Conservation (phyloP, 2,113 vertebrate species). For the Circaetus gallicus region DNA sequence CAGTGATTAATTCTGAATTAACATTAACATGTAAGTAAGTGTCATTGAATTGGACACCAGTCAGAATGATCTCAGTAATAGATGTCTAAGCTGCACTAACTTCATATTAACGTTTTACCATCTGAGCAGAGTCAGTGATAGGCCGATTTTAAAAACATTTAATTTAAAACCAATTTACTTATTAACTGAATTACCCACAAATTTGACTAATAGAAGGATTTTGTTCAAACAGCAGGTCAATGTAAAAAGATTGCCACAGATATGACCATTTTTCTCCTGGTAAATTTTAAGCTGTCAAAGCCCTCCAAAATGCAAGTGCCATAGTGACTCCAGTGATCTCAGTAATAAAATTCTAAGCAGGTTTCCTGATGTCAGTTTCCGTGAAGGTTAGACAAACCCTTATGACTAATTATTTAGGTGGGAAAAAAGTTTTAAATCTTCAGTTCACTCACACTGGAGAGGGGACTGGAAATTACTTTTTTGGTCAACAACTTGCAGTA, state of each 20-base stretch:
- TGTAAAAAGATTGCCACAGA: neutral
- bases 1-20: slow-evolving; percentile 3
- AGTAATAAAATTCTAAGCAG: neutral
- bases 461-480: neutral
- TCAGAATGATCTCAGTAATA: neutral
- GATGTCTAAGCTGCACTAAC: neutral
- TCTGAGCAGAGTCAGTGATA: neutral
- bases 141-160: neutral
- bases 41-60: neutral
- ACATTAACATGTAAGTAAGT: neutral
- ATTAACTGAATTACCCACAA: neutral
- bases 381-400: neutral
- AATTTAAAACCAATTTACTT: neutral
- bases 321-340: neutral
- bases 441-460: neutral
- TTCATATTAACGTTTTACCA: neutral
- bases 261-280: neutral
- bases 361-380: neutral
- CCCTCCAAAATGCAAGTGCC: neutral
- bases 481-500: neutral
- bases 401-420: neutral
- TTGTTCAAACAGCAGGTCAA: neutral
- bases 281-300: neutral
- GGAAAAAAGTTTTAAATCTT: neutral
- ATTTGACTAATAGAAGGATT: neutral